A percentile compares a stretch with the other conserved stretches of the same genome.
phyloP scores from a whole-genome alignment of 2,797 vertebrate genomes.

The Acanthornis magna region DNA sequence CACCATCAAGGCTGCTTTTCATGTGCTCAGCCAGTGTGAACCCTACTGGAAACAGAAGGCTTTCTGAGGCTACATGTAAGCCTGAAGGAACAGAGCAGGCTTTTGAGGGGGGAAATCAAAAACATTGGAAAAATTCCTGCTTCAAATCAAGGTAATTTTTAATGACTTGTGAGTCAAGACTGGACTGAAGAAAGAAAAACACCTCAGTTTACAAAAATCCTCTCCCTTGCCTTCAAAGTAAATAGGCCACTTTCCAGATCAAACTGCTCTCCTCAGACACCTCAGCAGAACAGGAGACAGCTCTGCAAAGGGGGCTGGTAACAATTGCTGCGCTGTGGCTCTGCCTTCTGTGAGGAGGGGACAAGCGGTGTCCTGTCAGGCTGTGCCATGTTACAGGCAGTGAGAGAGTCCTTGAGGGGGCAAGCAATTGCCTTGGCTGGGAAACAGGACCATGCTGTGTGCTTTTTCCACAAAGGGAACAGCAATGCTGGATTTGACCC shows the following conservation, averaged over 20 bases:
- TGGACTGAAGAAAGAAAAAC: background rate
- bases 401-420: background rate
- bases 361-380: accelerated
- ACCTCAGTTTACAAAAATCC: background rate
- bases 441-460: background rate
- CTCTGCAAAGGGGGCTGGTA: background rate
- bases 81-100: background rate
- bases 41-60: background rate
- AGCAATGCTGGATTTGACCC: background rate
- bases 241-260: background rate
- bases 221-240: background rate
- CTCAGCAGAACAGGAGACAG: accelerated
- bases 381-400: background rate
- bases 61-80: background rate
- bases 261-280: background rate
- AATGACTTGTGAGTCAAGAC: background rate
- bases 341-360: background rate
- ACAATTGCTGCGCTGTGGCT: background rate
- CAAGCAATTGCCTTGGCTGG: too few species aligned
- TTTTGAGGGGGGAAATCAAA: constrained; percentile 7
- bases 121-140: constrained; percentile 15
- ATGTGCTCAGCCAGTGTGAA: background rate
- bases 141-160: constrained; percentile 33
- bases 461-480: background rate
- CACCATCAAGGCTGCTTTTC: constrained; percentile 46